Base-by-base conservation (phyloP, 2,113 vertebrate genomes). In the Coryphaenoides rupestris region DNA sequence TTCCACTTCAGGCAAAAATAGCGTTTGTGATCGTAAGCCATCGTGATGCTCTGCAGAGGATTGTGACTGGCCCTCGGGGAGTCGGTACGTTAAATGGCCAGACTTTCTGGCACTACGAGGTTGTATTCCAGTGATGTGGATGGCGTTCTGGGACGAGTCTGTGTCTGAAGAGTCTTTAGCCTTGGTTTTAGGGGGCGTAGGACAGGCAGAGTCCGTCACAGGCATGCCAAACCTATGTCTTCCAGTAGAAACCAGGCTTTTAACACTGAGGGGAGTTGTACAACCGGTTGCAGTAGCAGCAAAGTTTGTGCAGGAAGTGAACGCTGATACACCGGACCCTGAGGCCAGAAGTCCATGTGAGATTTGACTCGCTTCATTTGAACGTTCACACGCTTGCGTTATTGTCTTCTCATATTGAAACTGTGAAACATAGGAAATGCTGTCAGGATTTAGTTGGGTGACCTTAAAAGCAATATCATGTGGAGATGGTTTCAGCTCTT, bases 211-310 rank as follows among this genome's bases (percentile, higher is more conserved):
- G 55, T 77, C 69, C 9, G 68, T 53, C 24, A 61, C 53, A 15
- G 28, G 45, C 16, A 74, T 33, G 21, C 69, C 78, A 72, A 79
- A 76, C 19, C 62, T 72, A 2, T 72, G 75, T 60, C 52, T 71
- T 0, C 61, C 64, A 66, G 53, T 5, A 14, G 81, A 70, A 19
- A 24, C 56, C 58, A 77, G 74, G 19, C 13, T 74, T 75, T 71
- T 74, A 52, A 57, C 58, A 72, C 60, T 56, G 15, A 70, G 33
- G 13, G 59, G 14, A 54, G 68, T 0, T 6, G 65, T 23, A 17
- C 65, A 46, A 2, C 64, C 60, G 23, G 68, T 61, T 22, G 52
- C 1, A 70, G 65, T 58, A 68, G 33, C 45, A 68, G 33, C 28
- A 66, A 77, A 21, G 24, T 68, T 65, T 62, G 53, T 26, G 54